Conservation (phyloP, 2,113 vertebrate genomes). For the Bambusicola thoracicus region DNA sequence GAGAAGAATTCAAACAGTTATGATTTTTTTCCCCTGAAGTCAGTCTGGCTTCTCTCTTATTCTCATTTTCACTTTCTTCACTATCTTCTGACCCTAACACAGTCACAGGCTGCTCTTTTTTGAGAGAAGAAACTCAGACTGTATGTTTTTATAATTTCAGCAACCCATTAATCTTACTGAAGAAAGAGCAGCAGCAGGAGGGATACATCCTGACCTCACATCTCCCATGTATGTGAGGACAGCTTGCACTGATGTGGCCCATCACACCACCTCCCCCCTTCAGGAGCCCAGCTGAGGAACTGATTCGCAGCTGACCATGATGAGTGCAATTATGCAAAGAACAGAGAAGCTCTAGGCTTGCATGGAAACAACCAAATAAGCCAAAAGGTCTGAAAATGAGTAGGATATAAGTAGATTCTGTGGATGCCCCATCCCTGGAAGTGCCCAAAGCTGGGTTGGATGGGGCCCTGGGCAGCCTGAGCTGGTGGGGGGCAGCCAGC, state of each 20-base stretch:
- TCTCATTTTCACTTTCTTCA: neutral
- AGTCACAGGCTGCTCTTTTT: neutral
- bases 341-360: neutral
- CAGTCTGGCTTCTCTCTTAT: neutral
- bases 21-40: neutral
- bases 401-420: neutral
- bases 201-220: neutral
- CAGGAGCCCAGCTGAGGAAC: neutral
- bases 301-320: neutral
- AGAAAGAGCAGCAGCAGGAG: neutral
- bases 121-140: neutral
- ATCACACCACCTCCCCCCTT: neutral
- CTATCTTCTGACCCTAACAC: neutral
- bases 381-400: neutral
- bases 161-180: neutral
- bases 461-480: too few species aligned
- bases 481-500: too few species aligned
- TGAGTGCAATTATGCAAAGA: neutral
- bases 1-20: neutral
- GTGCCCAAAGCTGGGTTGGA: too few species aligned
- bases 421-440: too few species aligned
- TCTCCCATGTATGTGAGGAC: neutral
- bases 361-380: neutral
- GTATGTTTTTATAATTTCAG: neutral
- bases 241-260: rapidly evolving